These are phyloP conservation scores for Anthopleura sola DNA, from an alignment of 64 coral and sea anemone species.

Conservation along the genomic window DNA sequence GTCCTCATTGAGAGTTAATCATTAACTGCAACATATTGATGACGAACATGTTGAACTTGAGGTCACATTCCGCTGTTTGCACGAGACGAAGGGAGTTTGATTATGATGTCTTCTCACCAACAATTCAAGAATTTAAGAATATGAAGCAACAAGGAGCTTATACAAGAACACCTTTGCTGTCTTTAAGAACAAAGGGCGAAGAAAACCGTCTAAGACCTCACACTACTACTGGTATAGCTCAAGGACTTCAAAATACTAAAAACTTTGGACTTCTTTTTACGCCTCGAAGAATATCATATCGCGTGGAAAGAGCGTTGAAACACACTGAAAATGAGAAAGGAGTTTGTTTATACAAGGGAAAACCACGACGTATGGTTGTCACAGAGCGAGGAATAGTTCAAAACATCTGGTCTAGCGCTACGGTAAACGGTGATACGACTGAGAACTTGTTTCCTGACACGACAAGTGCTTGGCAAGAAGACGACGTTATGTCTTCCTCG, in stretches of 20 bases:
- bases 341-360: constrained; percentile 27
- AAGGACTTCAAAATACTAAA: constrained; percentile 4
- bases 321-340: constrained; percentile 44
- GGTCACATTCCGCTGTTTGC: constrained; percentile 14
- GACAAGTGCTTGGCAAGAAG: constrained; percentile 4
- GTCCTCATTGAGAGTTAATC: background rate
- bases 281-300: constrained; percentile 14
- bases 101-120: background rate
- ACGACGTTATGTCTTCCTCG: background rate
- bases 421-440: background rate
- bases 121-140: too few species aligned
- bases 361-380: constrained; percentile 24
- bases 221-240: background rate
- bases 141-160: constrained; percentile 9
- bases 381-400: background rate
- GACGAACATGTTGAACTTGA: background rate
- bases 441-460: background rate
- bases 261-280: constrained; percentile 22
- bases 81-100: background rate
- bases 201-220: constrained; percentile 2
- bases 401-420: background rate
- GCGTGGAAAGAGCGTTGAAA: constrained; percentile 41
- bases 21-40: background rate
- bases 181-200: background rate
- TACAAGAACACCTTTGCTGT: background rate